Evolutionary conservation across 2,888 invertebrate genomes (phyloP).

Genomic region (Eulithis testata): DNA sequence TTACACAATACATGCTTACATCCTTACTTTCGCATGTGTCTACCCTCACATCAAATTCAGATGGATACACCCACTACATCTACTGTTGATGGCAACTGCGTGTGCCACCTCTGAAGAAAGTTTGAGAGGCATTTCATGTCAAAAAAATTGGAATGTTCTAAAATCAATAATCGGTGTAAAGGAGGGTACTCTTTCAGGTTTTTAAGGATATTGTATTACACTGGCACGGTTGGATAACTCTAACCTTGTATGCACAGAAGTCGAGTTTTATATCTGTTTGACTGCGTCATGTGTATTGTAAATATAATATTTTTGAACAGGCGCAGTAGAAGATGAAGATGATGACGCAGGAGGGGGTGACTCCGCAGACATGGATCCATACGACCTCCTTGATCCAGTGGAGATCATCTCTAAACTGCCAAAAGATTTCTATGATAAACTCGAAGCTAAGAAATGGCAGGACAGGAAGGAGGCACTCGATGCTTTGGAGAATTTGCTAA

Average conservation of each 20-base stretch:
- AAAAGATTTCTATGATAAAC: constrained; percentile 97
- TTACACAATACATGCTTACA: no score
- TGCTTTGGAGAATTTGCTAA: constrained; percentile 89
- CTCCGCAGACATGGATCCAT: constrained; percentile 92
- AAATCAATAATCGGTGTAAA: no score
- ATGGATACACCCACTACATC: constrained; percentile 80
- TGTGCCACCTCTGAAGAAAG: no score
- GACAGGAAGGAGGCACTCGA: constrained; percentile 97
- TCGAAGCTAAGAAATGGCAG: constrained; percentile 98
- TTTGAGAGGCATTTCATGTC: no score
- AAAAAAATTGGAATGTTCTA: no score
- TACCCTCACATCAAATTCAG: constrained; percentile 93
- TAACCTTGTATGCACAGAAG: no score
- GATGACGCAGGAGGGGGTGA: constrained; percentile 86
- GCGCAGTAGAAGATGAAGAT: constrained; percentile 77
- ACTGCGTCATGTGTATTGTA: no score
- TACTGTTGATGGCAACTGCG: constrained; percentile 74
- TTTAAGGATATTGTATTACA: no score
- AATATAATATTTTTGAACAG: constrained; percentile 43
- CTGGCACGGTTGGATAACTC: no score
- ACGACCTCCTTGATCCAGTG: constrained; percentile 95
- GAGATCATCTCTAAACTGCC: constrained; percentile 97
- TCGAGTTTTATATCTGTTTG: no score
- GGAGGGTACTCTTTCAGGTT: no score
- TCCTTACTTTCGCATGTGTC: constrained; percentile 31